These are phyloP conservation scores for Seira musarum DNA, from an alignment of 2,888 invertebrate genomes.

Conservation along the genomic window DNA sequence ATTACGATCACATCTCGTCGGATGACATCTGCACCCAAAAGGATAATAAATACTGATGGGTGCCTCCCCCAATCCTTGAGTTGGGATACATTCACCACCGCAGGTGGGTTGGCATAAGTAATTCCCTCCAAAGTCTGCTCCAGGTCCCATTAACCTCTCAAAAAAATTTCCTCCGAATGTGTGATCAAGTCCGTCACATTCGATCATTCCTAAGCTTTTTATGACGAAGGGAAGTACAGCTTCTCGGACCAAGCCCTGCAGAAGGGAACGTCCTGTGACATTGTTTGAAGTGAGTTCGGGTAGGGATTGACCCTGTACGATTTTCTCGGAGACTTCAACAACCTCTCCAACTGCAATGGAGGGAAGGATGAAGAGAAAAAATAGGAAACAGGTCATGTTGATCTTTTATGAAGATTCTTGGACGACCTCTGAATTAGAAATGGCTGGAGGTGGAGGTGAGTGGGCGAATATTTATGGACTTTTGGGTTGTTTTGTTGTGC, in stretches of 20 bases:
- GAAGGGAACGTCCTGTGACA: slow-evolving; percentile 8
- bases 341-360: too few relatives aligned
- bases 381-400: too few relatives aligned
- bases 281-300: neutral
- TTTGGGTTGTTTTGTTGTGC: too few relatives aligned
- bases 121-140: slow-evolving; percentile 31
- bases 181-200: slow-evolving; percentile 30
- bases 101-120: slow-evolving; percentile 35
- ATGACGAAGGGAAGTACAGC: slow-evolving; percentile 4
- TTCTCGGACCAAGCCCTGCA: neutral
- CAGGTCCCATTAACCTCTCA: slow-evolving; percentile 19
- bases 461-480: too few relatives aligned
- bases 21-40: slow-evolving; percentile 29
- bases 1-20: slow-evolving; percentile 11
- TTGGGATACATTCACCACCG: slow-evolving; percentile 21
- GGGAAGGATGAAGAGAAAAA: too few relatives aligned
- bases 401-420: too few relatives aligned
- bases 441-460: too few relatives aligned
- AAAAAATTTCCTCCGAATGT: slow-evolving; percentile 15
- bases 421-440: too few relatives aligned
- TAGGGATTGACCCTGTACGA: too few relatives aligned
- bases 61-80: slow-evolving; percentile 24
- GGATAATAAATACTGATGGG: slow-evolving; percentile 37
- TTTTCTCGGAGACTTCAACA: too few relatives aligned
- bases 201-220: slow-evolving; percentile 17